A percentile compares a stretch with the other conserved stretches of the same genome.
These are phyloP conservation scores for Aplidium turbinatum DNA, from an alignment of 23 tunicate species.

Conservation along the genomic window DNA sequence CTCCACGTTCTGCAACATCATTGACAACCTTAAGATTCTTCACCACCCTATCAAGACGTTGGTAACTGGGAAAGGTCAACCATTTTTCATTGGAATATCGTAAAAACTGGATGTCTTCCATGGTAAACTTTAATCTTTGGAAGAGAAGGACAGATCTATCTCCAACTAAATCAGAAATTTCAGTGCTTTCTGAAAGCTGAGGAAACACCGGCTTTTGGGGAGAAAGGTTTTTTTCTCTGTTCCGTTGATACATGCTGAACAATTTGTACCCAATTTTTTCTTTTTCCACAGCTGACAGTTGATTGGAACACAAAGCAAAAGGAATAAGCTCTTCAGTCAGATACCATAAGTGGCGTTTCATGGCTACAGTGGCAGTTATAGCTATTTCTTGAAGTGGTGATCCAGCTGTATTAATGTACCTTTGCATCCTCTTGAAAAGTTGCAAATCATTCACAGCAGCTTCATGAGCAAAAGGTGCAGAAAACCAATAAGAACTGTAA, in stretches of 20 bases:
- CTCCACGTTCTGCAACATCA: conserved; percentile 28
- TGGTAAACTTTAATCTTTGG: conserved; percentile 6
- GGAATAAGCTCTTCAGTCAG: too few relatives aligned
- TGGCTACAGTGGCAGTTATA: too few relatives aligned
- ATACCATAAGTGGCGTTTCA: too few relatives aligned
- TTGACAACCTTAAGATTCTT: conserved; percentile 2
- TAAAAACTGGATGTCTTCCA: conserved; percentile 16
- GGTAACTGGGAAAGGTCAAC: not conserved
- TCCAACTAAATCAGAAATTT: conserved; percentile 10
- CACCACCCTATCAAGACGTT: not conserved
- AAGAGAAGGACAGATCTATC: conserved; percentile 1
- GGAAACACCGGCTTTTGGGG: conserved; percentile 8
- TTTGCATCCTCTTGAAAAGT: not conserved
- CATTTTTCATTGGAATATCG: conserved; percentile 9
- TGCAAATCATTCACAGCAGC: conserved; percentile 14
- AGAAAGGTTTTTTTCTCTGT: not conserved
- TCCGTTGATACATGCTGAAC: conserved; percentile 9
- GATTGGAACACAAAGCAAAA: conserved; percentile 18
- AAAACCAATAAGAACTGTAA: conserved; percentile 1
- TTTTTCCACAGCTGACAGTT: conserved; percentile 6
- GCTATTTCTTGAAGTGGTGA: too few relatives aligned
- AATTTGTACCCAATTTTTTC: conserved; percentile 12
- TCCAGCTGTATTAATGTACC: too few relatives aligned
- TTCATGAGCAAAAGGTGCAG: conserved; percentile 1
- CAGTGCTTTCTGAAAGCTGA: not conserved